Evolutionary conservation across 2,888 invertebrate genomes (phyloP).

Genomic region (Strigamia crassipes): DNA sequence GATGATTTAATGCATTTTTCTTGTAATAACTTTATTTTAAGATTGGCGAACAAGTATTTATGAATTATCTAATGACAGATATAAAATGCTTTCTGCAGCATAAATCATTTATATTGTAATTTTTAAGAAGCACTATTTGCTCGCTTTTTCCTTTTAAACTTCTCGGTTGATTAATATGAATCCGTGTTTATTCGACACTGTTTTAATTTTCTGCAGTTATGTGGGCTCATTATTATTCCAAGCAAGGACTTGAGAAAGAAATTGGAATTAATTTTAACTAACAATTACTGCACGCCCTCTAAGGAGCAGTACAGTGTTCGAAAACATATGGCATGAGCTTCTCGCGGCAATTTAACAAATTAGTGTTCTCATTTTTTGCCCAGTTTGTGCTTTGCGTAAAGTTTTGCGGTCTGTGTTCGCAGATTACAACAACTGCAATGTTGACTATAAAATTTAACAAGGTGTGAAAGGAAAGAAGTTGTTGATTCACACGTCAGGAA

Average conservation of each 20-base stretch:
- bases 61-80: too few species aligned
- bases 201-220: background rate
- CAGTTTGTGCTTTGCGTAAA: background rate
- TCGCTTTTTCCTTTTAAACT: background rate
- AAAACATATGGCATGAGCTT: conserved; percentile 10
- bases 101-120: too few species aligned
- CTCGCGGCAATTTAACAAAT: background rate
- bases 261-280: background rate
- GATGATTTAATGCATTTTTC: too few species aligned
- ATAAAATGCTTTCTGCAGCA: too few species aligned
- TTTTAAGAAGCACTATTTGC: background rate
- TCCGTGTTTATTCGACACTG: background rate
- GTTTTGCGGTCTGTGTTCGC: background rate
- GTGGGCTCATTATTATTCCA: background rate
- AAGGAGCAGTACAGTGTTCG: background rate
- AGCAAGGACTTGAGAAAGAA: background rate
- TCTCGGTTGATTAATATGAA: background rate
- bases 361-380: background rate
- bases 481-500: background rate
- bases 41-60: too few species aligned
- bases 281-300: background rate
- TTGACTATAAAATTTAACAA: background rate
- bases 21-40: too few species aligned
- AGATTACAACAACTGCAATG: background rate
- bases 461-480: background rate